Conservation (phyloP, 2,888 invertebrate species). For the Cryptocephalus moraei region DNA sequence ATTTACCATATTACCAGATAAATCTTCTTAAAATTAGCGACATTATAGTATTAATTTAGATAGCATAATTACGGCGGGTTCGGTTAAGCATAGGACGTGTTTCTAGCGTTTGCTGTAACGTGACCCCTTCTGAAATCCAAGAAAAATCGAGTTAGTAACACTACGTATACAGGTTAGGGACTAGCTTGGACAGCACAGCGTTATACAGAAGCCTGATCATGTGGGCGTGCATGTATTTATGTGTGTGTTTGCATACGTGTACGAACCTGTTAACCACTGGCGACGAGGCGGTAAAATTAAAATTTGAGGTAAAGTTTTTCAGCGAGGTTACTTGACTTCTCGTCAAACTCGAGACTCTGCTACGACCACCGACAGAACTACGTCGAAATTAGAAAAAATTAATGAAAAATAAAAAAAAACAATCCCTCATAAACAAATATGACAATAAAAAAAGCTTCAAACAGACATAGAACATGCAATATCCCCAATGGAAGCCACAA, state of each 20-base stretch:
- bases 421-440: slow-evolving; percentile 1
- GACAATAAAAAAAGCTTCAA: slow-evolving; percentile 1
- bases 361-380: slow-evolving; percentile 41
- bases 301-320: slow-evolving; percentile 43
- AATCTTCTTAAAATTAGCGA: too few relatives aligned
- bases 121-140: slow-evolving; percentile 31
- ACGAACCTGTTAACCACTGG: slow-evolving; percentile 38
- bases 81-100: slow-evolving; percentile 25
- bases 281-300: slow-evolving; percentile 44
- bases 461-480: slow-evolving; percentile 4
- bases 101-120: slow-evolving; percentile 22
- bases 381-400: slow-evolving; percentile 16
- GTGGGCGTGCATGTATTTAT: too few relatives aligned
- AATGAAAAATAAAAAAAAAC: neutral
- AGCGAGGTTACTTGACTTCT: slow-evolving; percentile 45
- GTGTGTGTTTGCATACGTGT: slow-evolving; percentile 6
- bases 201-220: too few relatives aligned
- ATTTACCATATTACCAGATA: too few relatives aligned
- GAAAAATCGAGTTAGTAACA: slow-evolving; percentile 6
- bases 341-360: slow-evolving; percentile 46
- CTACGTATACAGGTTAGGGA: neutral
- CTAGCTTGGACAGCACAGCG: too few relatives aligned
- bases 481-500: neutral
- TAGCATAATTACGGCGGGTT: neutral
- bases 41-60: too few relatives aligned